Conservation (phyloP, 2,888 invertebrate species). For the Eristalis pertinax region DNA sequence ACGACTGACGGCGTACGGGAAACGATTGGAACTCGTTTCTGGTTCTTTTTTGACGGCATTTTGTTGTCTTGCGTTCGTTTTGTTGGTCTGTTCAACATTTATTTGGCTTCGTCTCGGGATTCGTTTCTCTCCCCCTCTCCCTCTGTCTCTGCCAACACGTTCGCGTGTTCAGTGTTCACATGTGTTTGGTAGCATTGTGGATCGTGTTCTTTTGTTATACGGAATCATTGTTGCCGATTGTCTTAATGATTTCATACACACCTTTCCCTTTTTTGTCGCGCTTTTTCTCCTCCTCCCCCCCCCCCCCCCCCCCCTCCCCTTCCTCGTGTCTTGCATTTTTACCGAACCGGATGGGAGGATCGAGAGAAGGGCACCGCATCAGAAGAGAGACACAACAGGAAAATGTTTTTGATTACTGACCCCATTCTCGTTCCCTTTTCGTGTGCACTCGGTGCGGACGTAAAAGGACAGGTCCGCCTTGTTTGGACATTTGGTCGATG, state of each 20-base stretch:
- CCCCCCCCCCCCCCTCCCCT: not conserved
- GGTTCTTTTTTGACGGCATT: slow-evolving; percentile 15
- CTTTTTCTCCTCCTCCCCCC: not conserved
- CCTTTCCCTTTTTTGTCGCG: slow-evolving; percentile 63
- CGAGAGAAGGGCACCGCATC: not conserved
- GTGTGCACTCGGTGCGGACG: slow-evolving; percentile 12
- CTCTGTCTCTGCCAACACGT: not conserved
- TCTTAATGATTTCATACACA: slow-evolving; percentile 68
- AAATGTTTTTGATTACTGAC: slow-evolving; percentile 62
- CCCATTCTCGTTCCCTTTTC: slow-evolving; percentile 54
- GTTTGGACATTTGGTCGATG: slow-evolving; percentile 45
- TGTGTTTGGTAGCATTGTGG: slow-evolving; percentile 68
- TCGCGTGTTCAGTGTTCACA: slow-evolving; percentile 60
- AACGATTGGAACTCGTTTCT: slow-evolving; percentile 40
- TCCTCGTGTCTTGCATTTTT: not conserved
- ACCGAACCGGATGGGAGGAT: slow-evolving; percentile 27
- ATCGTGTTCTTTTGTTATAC: slow-evolving; percentile 52
- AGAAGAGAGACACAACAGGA: not conserved
- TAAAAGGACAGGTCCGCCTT: slow-evolving; percentile 48
- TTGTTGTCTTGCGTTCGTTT: not conserved
- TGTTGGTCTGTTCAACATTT: slow-evolving; percentile 44
- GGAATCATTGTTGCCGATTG: slow-evolving; percentile 57
- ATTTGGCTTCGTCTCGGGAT: slow-evolving; percentile 47
- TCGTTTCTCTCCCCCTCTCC: slow-evolving; percentile 2
- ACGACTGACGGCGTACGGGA: not conserved